A percentile compares a stretch with the other conserved stretches of the same genome.
phyloP scores from a whole-genome alignment of 1,140 invertebrate species.

The Ridgeia piscesae region DNA sequence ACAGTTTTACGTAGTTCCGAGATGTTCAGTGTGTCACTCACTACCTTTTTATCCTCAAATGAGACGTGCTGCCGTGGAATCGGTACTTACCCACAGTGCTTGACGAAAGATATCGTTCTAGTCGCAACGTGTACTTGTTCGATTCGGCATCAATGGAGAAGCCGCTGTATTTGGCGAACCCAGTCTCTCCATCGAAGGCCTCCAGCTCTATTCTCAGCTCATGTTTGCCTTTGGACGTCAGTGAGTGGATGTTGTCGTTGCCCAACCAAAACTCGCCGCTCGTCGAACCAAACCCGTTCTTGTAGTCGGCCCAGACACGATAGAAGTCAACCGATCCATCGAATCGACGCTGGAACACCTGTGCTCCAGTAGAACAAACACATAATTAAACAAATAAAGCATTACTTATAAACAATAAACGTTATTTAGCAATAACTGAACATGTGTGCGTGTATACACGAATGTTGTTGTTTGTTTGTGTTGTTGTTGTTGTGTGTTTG shows the following conservation, averaged over 20 bases:
- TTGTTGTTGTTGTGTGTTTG: not conserved
- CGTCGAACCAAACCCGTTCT: conserved; percentile 4
- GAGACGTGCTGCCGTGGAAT: conserved; percentile 44
- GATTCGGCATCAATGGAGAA: conserved; percentile 57
- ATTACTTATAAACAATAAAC: too few species aligned
- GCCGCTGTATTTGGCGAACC: conserved; percentile 40
- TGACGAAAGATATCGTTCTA: conserved; percentile 74
- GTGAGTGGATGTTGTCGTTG: conserved; percentile 90
- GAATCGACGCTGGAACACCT: too few species aligned
- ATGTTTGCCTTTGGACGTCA: conserved; percentile 93
- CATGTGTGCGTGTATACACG: too few species aligned
- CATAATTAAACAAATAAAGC: too few species aligned
- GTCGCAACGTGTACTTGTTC: conserved; percentile 88
- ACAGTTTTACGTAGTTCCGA: too few species aligned
- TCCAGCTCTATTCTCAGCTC: conserved; percentile 83
- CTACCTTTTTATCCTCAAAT: too few species aligned
- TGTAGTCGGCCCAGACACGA: too few species aligned
- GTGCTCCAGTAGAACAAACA: too few species aligned
- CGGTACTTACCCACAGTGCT: conserved; percentile 63
- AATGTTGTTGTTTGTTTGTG: too few species aligned
- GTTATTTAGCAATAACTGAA: too few species aligned
- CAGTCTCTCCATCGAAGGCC: conserved; percentile 88
- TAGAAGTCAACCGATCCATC: too few species aligned
- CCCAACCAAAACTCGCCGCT: conserved; percentile 73
- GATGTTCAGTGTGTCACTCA: too few species aligned